Percentiles rank a stretch among this genome's conserved stretches.
Conservation (phyloP, 2,888 invertebrate genomes). For the Ophraella communa region DNA sequence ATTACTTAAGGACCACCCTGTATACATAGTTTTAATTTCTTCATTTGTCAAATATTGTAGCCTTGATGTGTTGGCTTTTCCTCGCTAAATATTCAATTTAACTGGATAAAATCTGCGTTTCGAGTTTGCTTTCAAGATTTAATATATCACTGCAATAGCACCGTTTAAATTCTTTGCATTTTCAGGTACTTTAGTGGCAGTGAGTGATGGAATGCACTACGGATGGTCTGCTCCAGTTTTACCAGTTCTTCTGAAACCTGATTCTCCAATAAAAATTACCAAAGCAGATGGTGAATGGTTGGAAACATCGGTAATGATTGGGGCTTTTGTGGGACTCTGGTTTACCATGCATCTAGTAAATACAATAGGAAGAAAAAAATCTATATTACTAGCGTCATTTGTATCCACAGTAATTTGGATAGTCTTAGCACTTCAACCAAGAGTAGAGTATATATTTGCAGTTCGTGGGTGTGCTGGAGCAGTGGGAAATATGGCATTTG, state of each 20-base stretch:
- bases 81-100: no score
- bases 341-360: conserved; percentile 53
- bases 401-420: conserved; percentile 55
- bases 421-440: conserved; percentile 51
- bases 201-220: conserved; percentile 59
- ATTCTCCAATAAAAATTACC: conserved; percentile 53
- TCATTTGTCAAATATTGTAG: no score
- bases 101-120: no score
- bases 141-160: neutral
- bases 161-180: conserved; percentile 16
- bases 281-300: conserved; percentile 47
- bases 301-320: conserved; percentile 49
- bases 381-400: conserved; percentile 53
- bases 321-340: conserved; percentile 52
- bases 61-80: no score
- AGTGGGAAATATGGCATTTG: conserved; percentile 57
- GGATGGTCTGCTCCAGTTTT: conserved; percentile 56
- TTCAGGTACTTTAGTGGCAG: conserved; percentile 56
- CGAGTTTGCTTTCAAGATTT: no score
- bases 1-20: no score
- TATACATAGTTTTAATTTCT: no score
- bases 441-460: conserved; percentile 51
- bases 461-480: conserved; percentile 54
- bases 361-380: conserved; percentile 52
- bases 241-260: conserved; percentile 53